phyloP scores from a whole-genome alignment of 2,113 vertebrate species.

The Donacobius atricapilla region DNA sequence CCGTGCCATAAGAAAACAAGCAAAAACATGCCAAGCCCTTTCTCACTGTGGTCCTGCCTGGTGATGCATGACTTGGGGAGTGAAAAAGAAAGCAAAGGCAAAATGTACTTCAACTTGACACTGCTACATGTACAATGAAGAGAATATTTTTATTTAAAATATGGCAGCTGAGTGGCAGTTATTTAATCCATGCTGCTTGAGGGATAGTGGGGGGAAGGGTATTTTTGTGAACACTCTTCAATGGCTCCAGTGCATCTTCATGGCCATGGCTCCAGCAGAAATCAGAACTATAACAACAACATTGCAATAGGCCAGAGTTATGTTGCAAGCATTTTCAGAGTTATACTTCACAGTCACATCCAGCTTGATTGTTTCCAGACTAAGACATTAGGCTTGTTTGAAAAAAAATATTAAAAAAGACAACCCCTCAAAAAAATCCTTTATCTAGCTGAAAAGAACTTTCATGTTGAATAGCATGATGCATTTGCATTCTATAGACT shows the following conservation, averaged over 20 bases:
- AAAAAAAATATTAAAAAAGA: background rate
- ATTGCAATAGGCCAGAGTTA: conserved; percentile 11
- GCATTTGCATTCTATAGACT: background rate
- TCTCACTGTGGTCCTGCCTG: conserved; percentile 16
- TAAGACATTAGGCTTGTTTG: background rate
- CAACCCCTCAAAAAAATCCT: background rate
- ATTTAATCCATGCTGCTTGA: conserved; percentile 68
- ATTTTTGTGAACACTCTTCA: conserved; percentile 62
- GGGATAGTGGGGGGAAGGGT: conserved; percentile 43
- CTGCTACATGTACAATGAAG: conserved; percentile 26
- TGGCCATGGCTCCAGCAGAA: conserved; percentile 55
- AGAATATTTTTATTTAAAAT: conserved; percentile 68
- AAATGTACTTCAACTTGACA: conserved; percentile 44
- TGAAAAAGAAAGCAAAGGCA: conserved; percentile 54
- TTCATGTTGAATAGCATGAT: background rate
- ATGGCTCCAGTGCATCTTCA: background rate
- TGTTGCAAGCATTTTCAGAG: conserved; percentile 32
- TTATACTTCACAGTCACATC: conserved; percentile 20
- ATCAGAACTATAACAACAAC: conserved; percentile 42
- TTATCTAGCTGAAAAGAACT: conserved; percentile 36
- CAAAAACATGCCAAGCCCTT: conserved; percentile 44
- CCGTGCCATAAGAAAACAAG: conserved; percentile 16
- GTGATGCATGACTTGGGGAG: conserved; percentile 31
- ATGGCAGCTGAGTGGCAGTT: conserved; percentile 61
- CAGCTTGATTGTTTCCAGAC: conserved; percentile 68